Conservation (phyloP, 1,140 invertebrate genomes). For the Anthonomus grandis region DNA sequence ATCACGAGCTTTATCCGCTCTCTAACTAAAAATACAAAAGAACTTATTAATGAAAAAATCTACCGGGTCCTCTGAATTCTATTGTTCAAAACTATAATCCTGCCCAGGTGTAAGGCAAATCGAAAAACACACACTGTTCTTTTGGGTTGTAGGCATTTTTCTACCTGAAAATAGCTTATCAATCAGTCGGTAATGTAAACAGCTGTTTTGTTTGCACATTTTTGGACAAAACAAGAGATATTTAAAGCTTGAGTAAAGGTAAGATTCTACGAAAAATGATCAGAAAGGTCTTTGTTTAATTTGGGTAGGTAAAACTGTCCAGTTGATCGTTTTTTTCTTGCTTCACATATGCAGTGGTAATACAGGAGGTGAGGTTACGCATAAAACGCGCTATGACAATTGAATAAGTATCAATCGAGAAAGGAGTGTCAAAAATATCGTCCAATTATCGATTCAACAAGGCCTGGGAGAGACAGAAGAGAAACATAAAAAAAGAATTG, state of each 20-base stretch:
- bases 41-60: conserved; percentile 5
- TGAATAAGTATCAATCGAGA: background rate
- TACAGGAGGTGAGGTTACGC: too few relatives aligned
- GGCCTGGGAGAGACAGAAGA: background rate
- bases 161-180: conserved; percentile 20
- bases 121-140: conserved; percentile 3
- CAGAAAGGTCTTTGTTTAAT: conserved; percentile 2
- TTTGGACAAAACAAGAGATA: conserved; percentile 10
- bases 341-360: too few relatives aligned
- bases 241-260: too few relatives aligned
- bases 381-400: background rate
- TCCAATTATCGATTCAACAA: conserved; percentile 14
- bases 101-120: conserved; percentile 7
- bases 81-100: conserved; percentile 8
- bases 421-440: conserved; percentile 15
- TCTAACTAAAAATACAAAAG: too few relatives aligned
- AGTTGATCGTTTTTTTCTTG: too few relatives aligned
- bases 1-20: too few relatives aligned
- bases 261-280: conserved; percentile 1
- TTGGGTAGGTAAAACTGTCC: conserved; percentile 4
- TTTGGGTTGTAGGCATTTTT: background rate
- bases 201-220: conserved; percentile 25
- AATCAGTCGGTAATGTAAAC: conserved; percentile 20
- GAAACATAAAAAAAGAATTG: too few relatives aligned
- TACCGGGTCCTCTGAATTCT: background rate